Evolutionary conservation across 2,797 vertebrate species (phyloP).

Genomic region (Micromesistius poutassou): DNA sequence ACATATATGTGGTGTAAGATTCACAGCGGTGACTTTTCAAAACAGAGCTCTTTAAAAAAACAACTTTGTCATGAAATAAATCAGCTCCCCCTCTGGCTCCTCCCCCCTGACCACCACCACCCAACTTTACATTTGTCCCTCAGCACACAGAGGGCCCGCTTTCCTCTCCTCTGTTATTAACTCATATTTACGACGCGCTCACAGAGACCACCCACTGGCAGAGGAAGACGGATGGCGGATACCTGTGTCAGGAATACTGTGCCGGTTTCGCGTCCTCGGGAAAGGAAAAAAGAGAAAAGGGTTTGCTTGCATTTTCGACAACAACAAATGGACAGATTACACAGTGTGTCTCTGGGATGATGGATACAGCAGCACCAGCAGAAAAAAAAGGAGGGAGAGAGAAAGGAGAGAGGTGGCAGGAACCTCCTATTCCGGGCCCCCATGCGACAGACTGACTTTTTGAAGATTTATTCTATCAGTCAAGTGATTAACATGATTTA

Average conservation of each 20-base stretch:
- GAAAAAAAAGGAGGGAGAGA: slow-evolving; percentile 45
- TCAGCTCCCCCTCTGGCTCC: neutral
- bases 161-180: slow-evolving; percentile 55
- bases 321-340: slow-evolving; percentile 78
- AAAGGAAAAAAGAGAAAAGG: slow-evolving; percentile 33
- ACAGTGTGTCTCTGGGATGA: slow-evolving; percentile 71
- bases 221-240: slow-evolving; percentile 65
- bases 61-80: too few relatives aligned
- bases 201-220: slow-evolving; percentile 69
- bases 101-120: neutral
- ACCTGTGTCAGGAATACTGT: slow-evolving; percentile 60
- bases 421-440: slow-evolving; percentile 66
- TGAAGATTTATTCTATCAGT: slow-evolving; percentile 81
- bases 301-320: slow-evolving; percentile 47
- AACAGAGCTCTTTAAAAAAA: too few relatives aligned
- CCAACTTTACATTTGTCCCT: slow-evolving; percentile 34
- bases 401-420: slow-evolving; percentile 60
- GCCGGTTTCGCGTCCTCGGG: slow-evolving; percentile 54
- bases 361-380: slow-evolving; percentile 62
- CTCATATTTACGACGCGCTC: slow-evolving; percentile 46
- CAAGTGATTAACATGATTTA: slow-evolving; percentile 86
- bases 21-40: too few relatives aligned
- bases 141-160: slow-evolving; percentile 53
- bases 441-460: slow-evolving; percentile 66
- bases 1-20: too few relatives aligned